Base-by-base conservation (phyloP, 53 echinoderm and acorn worm species). In the Henricia sp. region DNA sequence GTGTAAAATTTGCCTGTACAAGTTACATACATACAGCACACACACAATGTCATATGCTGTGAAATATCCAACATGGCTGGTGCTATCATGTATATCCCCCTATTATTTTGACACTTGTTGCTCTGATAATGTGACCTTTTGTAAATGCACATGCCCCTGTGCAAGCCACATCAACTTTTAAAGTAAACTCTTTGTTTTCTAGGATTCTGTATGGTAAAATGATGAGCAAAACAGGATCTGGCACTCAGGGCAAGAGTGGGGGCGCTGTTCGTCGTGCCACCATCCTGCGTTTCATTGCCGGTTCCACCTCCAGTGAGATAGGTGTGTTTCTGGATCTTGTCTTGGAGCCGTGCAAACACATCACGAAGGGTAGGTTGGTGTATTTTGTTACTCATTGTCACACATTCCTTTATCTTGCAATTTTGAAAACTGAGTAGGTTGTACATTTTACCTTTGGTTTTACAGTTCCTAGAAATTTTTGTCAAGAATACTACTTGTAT, bases 201-300 rank as follows among this genome's bases (percentile, higher is more conserved):
- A 96, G 96, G 83, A 88, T 96, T 37, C 82, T 96, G 17, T 96
- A 96, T 46, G 96, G 96, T 2, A 96, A 93, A 67, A 96, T 96
- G 94, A 52, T 96, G 78, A 93, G 94, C 77, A 94, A 94, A 85
- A 85, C 93, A 6, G 91, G 93, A 56, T 75, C 95, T 65, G 95
- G 95, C 16, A 93, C 93, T 33, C 93, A 95, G 51, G 96, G 96
- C 14, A 89, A 89, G 71, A 86, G 91, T 35, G 95, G 93, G 14
- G 84, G 82, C 37, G 72, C 89, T 52, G 85, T 77, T 53, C 80
- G 91, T 27, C 77, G 93, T 9, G 88, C 94, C 11, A 71, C 92
- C 62, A 96, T 96, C 67, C 66, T 96, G 42, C 68, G 96, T 23
- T 96, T 94, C 52, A 80, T 96, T 21, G 96, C 91, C 12, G 94